phyloP scores from a whole-genome alignment of 2,888 invertebrate species.

The Prosopocoilus inquinatus region DNA sequence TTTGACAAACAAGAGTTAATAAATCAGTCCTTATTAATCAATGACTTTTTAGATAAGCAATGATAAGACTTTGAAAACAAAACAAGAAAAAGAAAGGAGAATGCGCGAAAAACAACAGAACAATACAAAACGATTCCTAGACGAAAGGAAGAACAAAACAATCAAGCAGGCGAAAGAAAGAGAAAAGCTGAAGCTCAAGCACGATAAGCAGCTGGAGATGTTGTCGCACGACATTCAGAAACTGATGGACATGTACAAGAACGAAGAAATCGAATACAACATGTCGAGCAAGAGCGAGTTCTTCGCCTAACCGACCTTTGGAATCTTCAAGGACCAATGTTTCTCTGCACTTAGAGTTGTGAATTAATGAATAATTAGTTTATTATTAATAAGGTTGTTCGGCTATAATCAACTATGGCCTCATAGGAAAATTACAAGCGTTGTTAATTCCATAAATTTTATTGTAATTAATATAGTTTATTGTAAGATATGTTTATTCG shows the following conservation, averaged over 20 bases:
- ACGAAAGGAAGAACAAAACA: conserved; percentile 84
- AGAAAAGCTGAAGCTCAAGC: conserved; percentile 87
- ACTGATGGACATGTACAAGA: conserved; percentile 91
- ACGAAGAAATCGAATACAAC: conserved; percentile 88
- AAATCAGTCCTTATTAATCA: too few relatives aligned
- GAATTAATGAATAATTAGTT: conserved; percentile 5
- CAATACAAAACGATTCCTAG: conserved; percentile 96
- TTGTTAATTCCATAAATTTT: conserved; percentile 3
- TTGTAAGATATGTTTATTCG: conserved; percentile 14
- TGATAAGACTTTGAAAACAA: conserved; percentile 95
- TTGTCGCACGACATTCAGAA: conserved; percentile 84
- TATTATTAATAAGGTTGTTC: conserved; percentile 6
- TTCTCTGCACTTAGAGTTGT: background rate
- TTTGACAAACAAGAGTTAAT: too few relatives aligned
- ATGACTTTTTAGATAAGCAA: conserved; percentile 63
- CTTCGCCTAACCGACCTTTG: conserved; percentile 66
- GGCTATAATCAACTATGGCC: conserved; percentile 12
- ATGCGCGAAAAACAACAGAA: conserved; percentile 94
- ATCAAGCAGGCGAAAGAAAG: conserved; percentile 90
- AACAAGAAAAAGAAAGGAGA: conserved; percentile 93
- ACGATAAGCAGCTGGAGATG: conserved; percentile 90
- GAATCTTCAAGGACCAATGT: conserved; percentile 12
- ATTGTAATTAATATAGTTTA: conserved; percentile 15
- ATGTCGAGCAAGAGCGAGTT: conserved; percentile 86
- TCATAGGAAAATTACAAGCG: conserved; percentile 2